A percentile compares a stretch with the other conserved stretches of the same genome.
phyloP scores from a whole-genome alignment of 1,140 invertebrate genomes.

The Rhagoletis pomonella region DNA sequence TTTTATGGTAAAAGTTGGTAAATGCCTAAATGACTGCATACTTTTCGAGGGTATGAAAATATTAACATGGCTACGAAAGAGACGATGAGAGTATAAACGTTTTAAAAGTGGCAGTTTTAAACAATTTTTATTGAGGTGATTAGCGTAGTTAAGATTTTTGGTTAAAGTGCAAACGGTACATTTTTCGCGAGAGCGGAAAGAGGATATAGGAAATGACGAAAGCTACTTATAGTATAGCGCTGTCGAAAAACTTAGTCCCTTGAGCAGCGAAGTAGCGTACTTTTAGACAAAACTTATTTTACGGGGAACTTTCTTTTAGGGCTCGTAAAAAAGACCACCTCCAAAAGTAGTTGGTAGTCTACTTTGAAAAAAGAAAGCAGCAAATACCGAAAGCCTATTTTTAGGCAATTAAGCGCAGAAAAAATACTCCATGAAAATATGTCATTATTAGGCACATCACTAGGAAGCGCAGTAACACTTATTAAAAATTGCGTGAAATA shows the following conservation, averaged over 20 bases:
- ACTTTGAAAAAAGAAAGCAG: no score
- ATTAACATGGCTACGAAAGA: neutral
- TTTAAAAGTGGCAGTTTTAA: neutral
- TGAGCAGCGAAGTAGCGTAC: rapidly evolving
- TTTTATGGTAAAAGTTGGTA: slow-evolving; percentile 39
- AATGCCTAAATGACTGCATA: neutral
- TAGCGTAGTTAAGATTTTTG: neutral
- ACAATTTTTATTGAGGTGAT: neutral
- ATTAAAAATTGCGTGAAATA: neutral
- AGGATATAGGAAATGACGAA: neutral
- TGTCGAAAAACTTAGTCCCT: neutral
- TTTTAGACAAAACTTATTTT: neutral
- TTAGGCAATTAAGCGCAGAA: neutral
- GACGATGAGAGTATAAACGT: neutral
- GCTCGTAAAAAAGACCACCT: no score
- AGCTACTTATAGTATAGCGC: no score
- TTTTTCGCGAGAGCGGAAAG: no score
- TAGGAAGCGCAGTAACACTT: no score
- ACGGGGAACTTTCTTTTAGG: neutral
- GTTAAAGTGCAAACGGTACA: neutral
- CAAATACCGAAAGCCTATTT: neutral
- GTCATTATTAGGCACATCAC: no score
- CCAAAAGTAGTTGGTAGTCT: no score
- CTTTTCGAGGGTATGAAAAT: neutral
- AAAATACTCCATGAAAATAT: no score